Conservation (phyloP, 2,113 vertebrate species). For the Azemiops feae region DNA sequence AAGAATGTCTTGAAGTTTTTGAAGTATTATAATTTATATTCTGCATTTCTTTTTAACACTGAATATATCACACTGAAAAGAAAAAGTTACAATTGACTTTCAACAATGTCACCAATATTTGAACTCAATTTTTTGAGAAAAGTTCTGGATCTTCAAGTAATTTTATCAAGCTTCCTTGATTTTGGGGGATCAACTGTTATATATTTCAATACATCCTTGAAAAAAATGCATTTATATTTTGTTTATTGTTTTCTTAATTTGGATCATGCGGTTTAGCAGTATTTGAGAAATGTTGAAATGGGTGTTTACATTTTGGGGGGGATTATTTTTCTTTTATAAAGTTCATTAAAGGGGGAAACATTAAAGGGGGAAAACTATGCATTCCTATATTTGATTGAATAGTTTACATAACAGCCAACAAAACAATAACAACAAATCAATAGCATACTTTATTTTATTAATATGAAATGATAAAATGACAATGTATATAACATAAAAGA, state of each 20-base stretch:
- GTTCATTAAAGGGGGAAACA: not conserved
- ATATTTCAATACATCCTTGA: not conserved
- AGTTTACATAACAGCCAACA: not conserved
- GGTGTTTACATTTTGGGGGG: not conserved
- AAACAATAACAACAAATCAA: not conserved
- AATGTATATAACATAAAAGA: not conserved
- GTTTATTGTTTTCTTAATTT: not conserved
- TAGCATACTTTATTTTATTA: not conserved
- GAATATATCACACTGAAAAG: not conserved
- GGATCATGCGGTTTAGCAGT: not conserved
- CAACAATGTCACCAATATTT: not conserved
- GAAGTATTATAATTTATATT: not conserved
- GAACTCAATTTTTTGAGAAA: not conserved
- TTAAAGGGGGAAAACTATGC: not conserved
- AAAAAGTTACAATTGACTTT: not conserved
- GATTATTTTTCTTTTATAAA: not conserved
- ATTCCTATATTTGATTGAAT: not conserved
- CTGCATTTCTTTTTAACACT: not conserved
- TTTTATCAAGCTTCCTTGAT: not conserved
- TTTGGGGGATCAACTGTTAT: not conserved
- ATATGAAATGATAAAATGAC: not conserved
- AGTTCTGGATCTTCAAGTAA: not conserved
- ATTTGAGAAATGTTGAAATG: not conserved
- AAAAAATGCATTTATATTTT: not conserved
- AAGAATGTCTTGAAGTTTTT: not conserved